Base-by-base conservation (phyloP, 2,797 vertebrate species). In the Sus cebifrons region DNA sequence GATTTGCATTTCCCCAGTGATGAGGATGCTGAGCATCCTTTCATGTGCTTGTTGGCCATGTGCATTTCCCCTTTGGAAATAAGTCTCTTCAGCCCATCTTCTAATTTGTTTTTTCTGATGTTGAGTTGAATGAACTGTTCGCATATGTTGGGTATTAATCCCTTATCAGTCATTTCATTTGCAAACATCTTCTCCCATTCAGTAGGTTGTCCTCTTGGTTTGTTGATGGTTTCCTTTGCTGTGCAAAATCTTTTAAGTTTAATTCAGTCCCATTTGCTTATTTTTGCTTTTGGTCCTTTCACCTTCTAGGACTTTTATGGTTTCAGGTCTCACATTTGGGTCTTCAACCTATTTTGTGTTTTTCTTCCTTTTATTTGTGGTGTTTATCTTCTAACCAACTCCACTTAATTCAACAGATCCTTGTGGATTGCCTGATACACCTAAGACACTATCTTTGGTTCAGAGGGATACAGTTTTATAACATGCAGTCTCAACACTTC, bases 311-410 rank as follows among this genome's bases (percentile, higher is more conserved):
- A 21, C 10, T 56, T 56, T 21, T 78, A 78, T 56, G 29, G 29
- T 78, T 78, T 78, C 52, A 56, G 75, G n/a, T n/a, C 5, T 77
- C 54, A 77, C 17, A 21, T 78, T 21, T 21, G 56, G 52, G 29
- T 32, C 52, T 56, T 77, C 21, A 78, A 29, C n/a, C 29, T 29
- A 78, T 78, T 14, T 32, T 54, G 29, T n/a, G 18, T 78, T 56
- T 32, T n/a, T 56, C 18, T 56, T 56, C 29, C 52, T 32, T 78
- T 56, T 58, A 29, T 71, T 90, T 75, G 44, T 49, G 74, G 32
- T 86, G 62, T 90, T 81, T 93, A 56, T 90, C 25, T 82, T 86
- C 62, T 86, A 54, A 68, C 32, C 60, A 74, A 75, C 32, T 64
- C 56, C 40, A 58, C n/a, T 73, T 68, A 86, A 65, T 27, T 12